Evolutionary conservation across 2,888 invertebrate species (phyloP).

Genomic region (Cryptocheilus praepositus): DNA sequence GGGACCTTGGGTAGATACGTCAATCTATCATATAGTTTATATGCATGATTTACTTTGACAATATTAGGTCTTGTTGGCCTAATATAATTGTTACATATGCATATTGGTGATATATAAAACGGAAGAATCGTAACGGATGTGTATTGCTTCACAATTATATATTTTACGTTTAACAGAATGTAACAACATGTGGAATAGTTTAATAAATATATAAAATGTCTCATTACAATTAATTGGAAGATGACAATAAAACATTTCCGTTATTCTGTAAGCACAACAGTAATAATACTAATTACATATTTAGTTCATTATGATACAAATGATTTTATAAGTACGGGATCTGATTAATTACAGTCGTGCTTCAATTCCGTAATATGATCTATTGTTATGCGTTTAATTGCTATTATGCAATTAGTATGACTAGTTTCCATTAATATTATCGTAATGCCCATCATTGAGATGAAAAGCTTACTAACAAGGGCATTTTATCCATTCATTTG

Average conservation of each 20-base stretch:
- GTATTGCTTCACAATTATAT: background rate
- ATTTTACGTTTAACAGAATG: constrained; percentile 7
- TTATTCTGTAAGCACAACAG: background rate
- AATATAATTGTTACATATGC: background rate
- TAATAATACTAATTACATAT: background rate
- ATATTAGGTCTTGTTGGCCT: no score
- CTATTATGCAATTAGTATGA: no score
- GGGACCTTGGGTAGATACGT: background rate
- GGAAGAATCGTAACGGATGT: background rate
- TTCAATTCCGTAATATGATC: no score
- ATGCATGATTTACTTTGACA: no score
- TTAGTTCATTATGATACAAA: background rate
- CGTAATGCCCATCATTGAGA: no score
- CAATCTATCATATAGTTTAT: no score
- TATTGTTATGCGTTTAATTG: no score
- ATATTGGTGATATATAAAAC: background rate
- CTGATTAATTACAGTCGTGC: background rate
- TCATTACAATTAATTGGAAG: background rate
- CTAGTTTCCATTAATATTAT: no score
- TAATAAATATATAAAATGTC: constrained; percentile 9
- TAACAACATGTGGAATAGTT: background rate
- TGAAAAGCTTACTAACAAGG: no score
- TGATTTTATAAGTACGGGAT: background rate
- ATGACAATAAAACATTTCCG: constrained; percentile 1
- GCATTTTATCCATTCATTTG: no score